Evolutionary conservation across 2,888 invertebrate genomes (phyloP), one percentile per base, ranked within the genome.

Genomic region (Phymatocera aterrima): DNA sequence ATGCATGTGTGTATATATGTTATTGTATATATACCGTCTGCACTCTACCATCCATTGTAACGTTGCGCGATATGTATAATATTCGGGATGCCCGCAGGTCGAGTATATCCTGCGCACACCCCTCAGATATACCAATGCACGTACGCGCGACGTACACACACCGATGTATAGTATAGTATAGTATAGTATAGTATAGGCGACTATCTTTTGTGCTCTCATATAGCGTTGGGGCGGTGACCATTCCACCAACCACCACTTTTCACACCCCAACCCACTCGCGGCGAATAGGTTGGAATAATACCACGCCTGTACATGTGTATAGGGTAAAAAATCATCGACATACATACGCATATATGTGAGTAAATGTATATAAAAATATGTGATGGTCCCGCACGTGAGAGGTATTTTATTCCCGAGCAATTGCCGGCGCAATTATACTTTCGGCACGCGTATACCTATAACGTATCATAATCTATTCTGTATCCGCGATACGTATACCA

Each of bases 1-100:
- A 15, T 61, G n/a, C 28, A 24, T 8, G 8, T 43, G 34, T 8
- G 15, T 51, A 51, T 34, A 51, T 12, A 70, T 8, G n/a, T n/a
- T n/a, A n/a, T n/a, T n/a, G n/a, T n/a, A 15, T 21, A 40, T n/a
- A 12, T 21, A 57, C 37, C 57, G 40, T 40, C 18, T 10, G 37
- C 37, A 75, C 75, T 57, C 75, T 24, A 40, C 28, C n/a, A 54
- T 57, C 75, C 24, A 75, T 75, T 75, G 75, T 75, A 57, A 57
- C 54, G 57, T 75, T 57, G 24, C 57, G 57, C 75, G 57, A 75
- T 75, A 60, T 75, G 40, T 75, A 75, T 75, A 72, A 37, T 65
- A 68, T 75, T 75, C 75, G 57, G 75, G 40, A 75, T 57, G 75
- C 60, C 31, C n/a, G 72, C 24, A 60, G 75, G 57, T 75, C 72